These are phyloP conservation scores for Artemia franciscana DNA, from an alignment of 1,140 invertebrate genomes.

Conservation along the genomic window DNA sequence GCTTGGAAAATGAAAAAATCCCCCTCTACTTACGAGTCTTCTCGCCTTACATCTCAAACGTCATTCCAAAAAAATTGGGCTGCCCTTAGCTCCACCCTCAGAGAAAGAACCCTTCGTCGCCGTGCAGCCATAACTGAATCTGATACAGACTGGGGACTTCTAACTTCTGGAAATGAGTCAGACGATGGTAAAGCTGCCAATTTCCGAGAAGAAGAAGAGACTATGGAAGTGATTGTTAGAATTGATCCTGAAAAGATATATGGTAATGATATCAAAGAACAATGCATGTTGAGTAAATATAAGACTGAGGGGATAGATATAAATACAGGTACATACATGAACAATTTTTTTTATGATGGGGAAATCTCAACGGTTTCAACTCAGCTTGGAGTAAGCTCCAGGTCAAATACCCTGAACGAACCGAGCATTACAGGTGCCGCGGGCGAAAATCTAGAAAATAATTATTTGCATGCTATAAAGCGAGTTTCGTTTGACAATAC, in stretches of 20 bases:
- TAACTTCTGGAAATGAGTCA: background rate
- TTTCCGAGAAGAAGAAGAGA: background rate
- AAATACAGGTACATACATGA: no score
- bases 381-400: no score
- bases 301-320: no score
- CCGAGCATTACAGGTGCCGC: no score
- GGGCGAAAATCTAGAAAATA: no score
- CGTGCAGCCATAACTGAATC: slow-evolving; percentile 8
- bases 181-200: background rate
- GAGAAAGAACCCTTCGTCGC: slow-evolving; percentile 5
- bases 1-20: background rate
- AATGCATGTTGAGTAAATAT: no score
- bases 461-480: no score
- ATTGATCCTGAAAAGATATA: background rate
- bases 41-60: background rate
- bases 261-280: no score
- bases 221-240: background rate
- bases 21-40: background rate
- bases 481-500: no score
- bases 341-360: no score
- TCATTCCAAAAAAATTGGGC: slow-evolving; percentile 2
- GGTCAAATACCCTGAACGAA: no score
- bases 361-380: no score
- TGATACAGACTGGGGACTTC: slow-evolving; percentile 8
- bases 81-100: slow-evolving; percentile 5